Percentiles rank a stretch among this genome's conserved stretches.
Conservation (phyloP, 2,113 vertebrate species). For the Peromyscus californicus region DNA sequence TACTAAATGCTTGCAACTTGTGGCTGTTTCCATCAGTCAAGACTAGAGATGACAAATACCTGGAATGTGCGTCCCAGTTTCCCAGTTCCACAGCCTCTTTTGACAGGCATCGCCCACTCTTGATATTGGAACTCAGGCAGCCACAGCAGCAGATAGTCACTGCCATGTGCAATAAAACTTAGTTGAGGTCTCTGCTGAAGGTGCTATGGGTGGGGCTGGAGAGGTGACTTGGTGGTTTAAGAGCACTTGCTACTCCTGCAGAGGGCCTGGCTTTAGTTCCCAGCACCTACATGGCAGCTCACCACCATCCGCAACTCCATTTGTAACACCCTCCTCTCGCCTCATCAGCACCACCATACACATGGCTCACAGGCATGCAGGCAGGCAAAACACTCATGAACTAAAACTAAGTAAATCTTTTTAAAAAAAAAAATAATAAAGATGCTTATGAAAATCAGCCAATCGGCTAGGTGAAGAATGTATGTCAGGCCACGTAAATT, state of each 20-base stretch:
- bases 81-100: not conserved
- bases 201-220: not conserved
- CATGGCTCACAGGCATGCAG: not conserved
- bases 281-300: not conserved
- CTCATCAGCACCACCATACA: not conserved
- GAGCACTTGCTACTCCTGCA: not conserved
- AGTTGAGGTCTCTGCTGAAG: not conserved
- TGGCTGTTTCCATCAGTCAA: conserved; percentile 6
- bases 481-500: not conserved
- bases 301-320: not conserved
- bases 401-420: not conserved
- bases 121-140: not conserved
- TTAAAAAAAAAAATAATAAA: not conserved
- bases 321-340: not conserved
- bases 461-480: not conserved
- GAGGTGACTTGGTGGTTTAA: not conserved
- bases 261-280: not conserved
- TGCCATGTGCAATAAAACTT: not conserved
- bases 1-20: conserved; percentile 9
- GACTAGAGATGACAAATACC: not conserved
- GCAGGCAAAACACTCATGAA: not conserved
- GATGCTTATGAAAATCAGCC: not conserved
- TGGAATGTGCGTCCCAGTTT: not conserved
- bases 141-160: not conserved
- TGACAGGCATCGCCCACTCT: not conserved